These are phyloP conservation scores for Eupithecia subumbrata DNA, from an alignment of 2,888 invertebrate species.

Conservation along the genomic window DNA sequence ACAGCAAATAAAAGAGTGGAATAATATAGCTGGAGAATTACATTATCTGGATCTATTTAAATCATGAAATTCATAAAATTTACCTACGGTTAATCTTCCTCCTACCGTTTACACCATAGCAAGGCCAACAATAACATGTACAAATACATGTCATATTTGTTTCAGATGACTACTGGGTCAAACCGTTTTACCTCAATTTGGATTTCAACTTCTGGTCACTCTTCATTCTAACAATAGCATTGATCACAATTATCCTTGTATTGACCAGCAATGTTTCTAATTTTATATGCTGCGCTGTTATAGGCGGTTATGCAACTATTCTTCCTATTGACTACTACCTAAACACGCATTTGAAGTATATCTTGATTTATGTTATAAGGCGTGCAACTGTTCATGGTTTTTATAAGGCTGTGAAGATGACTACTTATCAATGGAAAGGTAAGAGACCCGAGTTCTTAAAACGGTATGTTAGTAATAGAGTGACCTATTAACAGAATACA, in stretches of 20 bases:
- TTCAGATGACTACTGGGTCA: slow-evolving; percentile 15
- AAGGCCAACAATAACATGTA: neutral
- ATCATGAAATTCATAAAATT: too few species aligned
- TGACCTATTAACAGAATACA: too few species aligned
- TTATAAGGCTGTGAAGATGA: slow-evolving; percentile 82
- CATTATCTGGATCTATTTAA: neutral
- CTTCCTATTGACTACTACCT: slow-evolving; percentile 86
- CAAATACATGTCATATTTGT: slow-evolving; percentile 6
- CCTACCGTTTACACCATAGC: neutral
- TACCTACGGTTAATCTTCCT: neutral
- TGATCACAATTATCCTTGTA: slow-evolving; percentile 77
- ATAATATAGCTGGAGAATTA: too few species aligned
- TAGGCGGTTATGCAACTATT: slow-evolving; percentile 86
- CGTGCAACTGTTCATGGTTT: slow-evolving; percentile 85
- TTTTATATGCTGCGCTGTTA: slow-evolving; percentile 85
- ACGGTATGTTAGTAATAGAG: too few species aligned
- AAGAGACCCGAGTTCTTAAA: slow-evolving; percentile 35
- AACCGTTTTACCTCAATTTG: slow-evolving; percentile 65
- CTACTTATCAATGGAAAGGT: slow-evolving; percentile 86
- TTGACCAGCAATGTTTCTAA: slow-evolving; percentile 81
- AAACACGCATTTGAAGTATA: slow-evolving; percentile 87
- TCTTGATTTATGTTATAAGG: slow-evolving; percentile 87
- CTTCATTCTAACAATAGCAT: slow-evolving; percentile 80
- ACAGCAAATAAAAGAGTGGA: too few species aligned
- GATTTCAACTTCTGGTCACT: slow-evolving; percentile 86